A percentile compares a stretch with the other conserved stretches of the same genome.
phyloP scores from a whole-genome alignment of 2,113 vertebrate genomes.

The Buteo buteo region DNA sequence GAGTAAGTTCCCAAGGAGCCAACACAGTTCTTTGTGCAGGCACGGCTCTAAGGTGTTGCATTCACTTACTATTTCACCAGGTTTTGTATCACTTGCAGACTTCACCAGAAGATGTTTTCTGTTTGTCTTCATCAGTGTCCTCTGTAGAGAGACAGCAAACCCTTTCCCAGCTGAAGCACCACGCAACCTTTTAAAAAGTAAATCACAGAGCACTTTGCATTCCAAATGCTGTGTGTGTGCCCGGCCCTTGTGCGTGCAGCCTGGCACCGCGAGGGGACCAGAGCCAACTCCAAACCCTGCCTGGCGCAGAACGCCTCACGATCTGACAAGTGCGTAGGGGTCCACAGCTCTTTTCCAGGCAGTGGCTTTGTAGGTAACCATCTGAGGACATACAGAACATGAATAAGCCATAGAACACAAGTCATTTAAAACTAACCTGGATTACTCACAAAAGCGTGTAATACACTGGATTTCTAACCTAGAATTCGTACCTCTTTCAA shows the following conservation, averaged over 20 bases:
- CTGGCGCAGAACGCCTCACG: neutral
- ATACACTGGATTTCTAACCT: neutral
- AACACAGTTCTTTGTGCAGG: neutral
- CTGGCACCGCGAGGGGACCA: fast-evolving
- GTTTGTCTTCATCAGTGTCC: neutral
- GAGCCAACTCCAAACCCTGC: neutral
- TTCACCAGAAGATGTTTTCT: neutral
- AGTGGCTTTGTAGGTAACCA: neutral
- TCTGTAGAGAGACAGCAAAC: neutral
- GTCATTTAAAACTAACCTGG: neutral
- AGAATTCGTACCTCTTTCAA: neutral
- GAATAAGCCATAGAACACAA: neutral
- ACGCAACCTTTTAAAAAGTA: neutral
- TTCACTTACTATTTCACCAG: neutral
- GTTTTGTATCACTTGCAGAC: neutral
- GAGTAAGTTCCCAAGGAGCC: neutral
- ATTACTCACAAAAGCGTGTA: neutral
- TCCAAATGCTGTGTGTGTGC: neutral
- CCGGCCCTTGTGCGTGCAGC: neutral
- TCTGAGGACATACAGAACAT: neutral
- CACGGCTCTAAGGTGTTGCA: neutral
- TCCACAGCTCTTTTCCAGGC: neutral
- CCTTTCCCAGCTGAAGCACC: neutral
- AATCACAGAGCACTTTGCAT: neutral
- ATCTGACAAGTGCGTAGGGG: fast-evolving